Evolutionary conservation across 2,113 vertebrate genomes (phyloP), one percentile per base, ranked within the genome.

Genomic region (Sarotherodon lohbergeri): DNA sequence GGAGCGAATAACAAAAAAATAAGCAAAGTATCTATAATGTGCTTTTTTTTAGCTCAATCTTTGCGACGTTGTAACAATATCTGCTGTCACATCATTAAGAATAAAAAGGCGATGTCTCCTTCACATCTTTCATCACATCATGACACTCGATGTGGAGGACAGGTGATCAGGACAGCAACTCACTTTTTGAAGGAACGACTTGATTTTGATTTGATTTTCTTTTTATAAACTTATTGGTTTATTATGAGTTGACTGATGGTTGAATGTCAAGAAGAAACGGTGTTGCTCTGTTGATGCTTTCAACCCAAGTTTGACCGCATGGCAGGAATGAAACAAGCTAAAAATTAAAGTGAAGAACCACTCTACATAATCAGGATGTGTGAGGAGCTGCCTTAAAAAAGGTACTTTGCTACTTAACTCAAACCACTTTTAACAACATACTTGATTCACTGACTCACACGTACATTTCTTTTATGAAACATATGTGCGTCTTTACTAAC

Each of bases 161-260:
- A 43, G 36, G 6, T 2, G 6, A 68, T 12, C 34, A 68, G 63
- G 34, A 13, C 4, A 68, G 19, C 3, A 13, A 6, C 9, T n/a
- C 9, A 4, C 0, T 36, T 11, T 36, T 36, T 66, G 1, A 66
- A 39, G 0, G 32, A 66, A 66, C 1, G 2, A 39, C 6, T 66
- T 66, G 6, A 19, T 34, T 17, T 61, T 34, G 16, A 61, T 1
- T 34, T 34, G 0, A 0, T 7, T 63, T 36, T 11, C 10, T 39
- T 66, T 36, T 0, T 36, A n/a, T 12, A 63, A 36, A 1, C 17
- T 7, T 39, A 7, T n/a, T 39, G 61, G 4, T 34, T 63, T 19
- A 63, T 34, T 34, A 16, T 6, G 29, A 61, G 59, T 19, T 34
- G 61, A 66, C 32, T 66, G 32, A 36, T 66, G 32, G 2, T 12